These are phyloP conservation scores for Drosophila suzukii DNA, from an alignment of 1,140 invertebrate species.

Conservation along the genomic window DNA sequence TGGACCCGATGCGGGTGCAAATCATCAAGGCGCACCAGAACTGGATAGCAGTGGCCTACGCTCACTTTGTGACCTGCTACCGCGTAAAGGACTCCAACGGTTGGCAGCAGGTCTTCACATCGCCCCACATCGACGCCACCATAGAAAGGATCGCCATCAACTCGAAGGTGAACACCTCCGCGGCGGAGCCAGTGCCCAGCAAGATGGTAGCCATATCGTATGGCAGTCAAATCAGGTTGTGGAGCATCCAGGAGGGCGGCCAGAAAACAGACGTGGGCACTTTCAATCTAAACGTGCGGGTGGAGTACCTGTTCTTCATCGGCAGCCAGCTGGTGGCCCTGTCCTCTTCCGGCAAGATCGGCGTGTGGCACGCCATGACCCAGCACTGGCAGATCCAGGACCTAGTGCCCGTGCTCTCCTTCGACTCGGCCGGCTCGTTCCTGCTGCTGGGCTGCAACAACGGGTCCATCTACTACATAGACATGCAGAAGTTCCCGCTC, in stretches of 20 bases:
- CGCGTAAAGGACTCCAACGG: constrained; percentile 97
- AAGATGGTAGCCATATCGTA: constrained; percentile 96
- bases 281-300: constrained; percentile 95
- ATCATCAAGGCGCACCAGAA: constrained; percentile 99
- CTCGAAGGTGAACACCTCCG: constrained; percentile 90
- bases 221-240: constrained; percentile 93
- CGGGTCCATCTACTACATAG: constrained; percentile 97
- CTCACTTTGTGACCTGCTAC: constrained; percentile 97
- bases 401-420: constrained; percentile 96
- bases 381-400: constrained; percentile 99
- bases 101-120: constrained; percentile 97
- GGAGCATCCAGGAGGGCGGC: constrained; percentile 94
- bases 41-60: constrained; percentile 98
- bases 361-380: constrained; percentile 99
- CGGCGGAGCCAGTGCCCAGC: constrained; percentile 85
- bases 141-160: constrained; percentile 98
- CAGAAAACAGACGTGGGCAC: constrained; percentile 92
- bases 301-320: constrained; percentile 98
- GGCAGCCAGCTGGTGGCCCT: constrained; percentile 98
- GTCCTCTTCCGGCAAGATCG: constrained; percentile 97
- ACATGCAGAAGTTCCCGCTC: constrained; percentile 99
- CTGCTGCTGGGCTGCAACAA: constrained; percentile 97
- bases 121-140: constrained; percentile 94
- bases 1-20: constrained; percentile 94
- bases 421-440: constrained; percentile 98